Base-by-base conservation (phyloP, 2,888 invertebrate species). In the Chrysomela aeneicollis region DNA sequence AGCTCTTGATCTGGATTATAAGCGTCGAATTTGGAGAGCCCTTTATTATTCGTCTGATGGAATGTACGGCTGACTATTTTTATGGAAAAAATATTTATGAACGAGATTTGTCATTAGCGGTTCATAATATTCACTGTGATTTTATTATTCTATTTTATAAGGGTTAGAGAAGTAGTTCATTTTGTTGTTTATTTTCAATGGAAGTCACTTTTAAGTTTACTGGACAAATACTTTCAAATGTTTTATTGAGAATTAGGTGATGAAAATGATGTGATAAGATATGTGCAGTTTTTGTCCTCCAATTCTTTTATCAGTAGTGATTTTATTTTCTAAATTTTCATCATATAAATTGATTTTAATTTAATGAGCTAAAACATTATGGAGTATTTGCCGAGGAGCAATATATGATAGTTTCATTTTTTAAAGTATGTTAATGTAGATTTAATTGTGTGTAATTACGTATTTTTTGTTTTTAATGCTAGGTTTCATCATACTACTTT, bases 341-440 rank as follows among this genome's bases (percentile, higher is more conserved):
- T 62, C 57, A 32, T 51, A 30, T 30, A 64, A 61, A 50, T 63
- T 63, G 15, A 59, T 52, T 66, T 69, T 66, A 42, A 52, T 62
- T 66, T 65, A 47, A 49, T 37, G 54, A 51, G 57, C 58, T 52
- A 66, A 63, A 70, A 66, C 63, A 70, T 63, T 64, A 46, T 51
- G 46, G 67, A 66, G 70, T 68, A 70, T 70, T 70, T 70, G 62
- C 59, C 46, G 32, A 50, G 30, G 54, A 66, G 68, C 66, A 70
- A 64, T 67, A 65, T 35, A 52, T 59, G 19, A 46, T 66, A 50
- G 49, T 19, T 67, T 67, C 47, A 52, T 61, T 67, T 61, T 59
- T 52, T 50, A 57, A 55, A 55, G 46, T 59, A 63, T 59, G 65
- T 70, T 67, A 35, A 60, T 50, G 32, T 61, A 60, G 54, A 50